Conservation (phyloP, 2,113 vertebrate species). For the Nerophis lumbriciformis region DNA sequence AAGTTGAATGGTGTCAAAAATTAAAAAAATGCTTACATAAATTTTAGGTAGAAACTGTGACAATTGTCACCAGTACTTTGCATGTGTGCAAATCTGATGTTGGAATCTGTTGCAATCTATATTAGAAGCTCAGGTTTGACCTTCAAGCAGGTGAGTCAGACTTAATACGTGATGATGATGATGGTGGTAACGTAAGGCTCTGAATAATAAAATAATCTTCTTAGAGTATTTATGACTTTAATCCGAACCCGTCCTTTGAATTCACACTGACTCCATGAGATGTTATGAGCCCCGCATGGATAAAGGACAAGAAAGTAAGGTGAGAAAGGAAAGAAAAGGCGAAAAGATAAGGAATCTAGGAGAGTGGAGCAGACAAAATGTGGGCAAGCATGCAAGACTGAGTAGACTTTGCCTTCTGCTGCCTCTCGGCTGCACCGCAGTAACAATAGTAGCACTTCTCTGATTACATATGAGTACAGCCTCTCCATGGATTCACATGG, state of each 20-base stretch:
- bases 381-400: conserved; percentile 1
- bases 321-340: conserved; percentile 8
- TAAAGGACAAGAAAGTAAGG: conserved; percentile 6
- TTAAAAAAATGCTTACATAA: background rate
- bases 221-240: conserved; percentile 17
- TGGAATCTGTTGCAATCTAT: conserved; percentile 10
- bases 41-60: no score
- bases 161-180: conserved; percentile 3
- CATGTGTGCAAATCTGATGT: background rate
- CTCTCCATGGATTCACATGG: conserved; percentile 53
- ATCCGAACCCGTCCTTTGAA: conserved; percentile 17
- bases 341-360: conserved; percentile 12
- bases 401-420: conserved; percentile 20
- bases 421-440: conserved; percentile 21
- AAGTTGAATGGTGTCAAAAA: conserved; percentile 45
- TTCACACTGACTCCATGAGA: background rate
- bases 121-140: conserved; percentile 13
- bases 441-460: conserved; percentile 25
- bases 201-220: conserved; percentile 36
- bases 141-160: conserved; percentile 22
- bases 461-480: conserved; percentile 54
- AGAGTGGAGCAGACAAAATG: conserved; percentile 2
- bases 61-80: no score
- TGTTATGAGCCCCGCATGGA: conserved; percentile 10
- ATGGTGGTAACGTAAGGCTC: conserved; percentile 5